Conservation (phyloP, 2,888 invertebrate species). For the Xestoiulus laeticollis region DNA sequence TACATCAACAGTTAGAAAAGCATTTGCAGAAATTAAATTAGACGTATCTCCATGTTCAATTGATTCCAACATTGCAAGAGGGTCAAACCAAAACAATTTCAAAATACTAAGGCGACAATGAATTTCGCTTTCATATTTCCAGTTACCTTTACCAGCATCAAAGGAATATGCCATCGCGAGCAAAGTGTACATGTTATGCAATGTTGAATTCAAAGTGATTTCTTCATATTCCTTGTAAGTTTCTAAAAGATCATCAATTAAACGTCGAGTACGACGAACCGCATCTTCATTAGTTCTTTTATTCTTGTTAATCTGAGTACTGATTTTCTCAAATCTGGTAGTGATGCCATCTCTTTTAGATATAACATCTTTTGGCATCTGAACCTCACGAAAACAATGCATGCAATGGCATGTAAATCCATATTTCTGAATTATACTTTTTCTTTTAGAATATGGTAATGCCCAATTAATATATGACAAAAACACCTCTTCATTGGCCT, state of each 20-base stretch:
- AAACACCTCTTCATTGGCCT: neutral
- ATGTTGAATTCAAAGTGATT: neutral
- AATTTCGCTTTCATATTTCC: neutral
- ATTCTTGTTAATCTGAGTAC: neutral
- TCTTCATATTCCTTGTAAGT: neutral
- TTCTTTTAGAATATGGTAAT: neutral
- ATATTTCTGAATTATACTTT: neutral
- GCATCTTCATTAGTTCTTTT: no score
- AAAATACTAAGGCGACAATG: neutral
- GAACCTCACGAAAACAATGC: neutral
- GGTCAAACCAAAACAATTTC: neutral
- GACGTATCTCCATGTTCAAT: neutral
- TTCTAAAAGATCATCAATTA: neutral
- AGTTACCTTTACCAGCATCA: neutral
- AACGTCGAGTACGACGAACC: neutral
- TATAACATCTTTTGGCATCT: neutral
- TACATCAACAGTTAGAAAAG: neutral
- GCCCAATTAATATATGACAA: neutral
- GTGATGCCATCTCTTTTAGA: neutral
- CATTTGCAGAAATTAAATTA: neutral
- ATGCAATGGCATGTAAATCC: constrained; percentile 28
- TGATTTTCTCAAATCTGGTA: neutral
- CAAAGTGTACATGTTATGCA: neutral
- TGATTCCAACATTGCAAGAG: neutral
- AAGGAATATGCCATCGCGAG: neutral